Evolutionary conservation across 1,140 invertebrate species (phyloP), one percentile per base, ranked within the genome.

Genomic region (Pachyrhynchus sulphureomaculatus): DNA sequence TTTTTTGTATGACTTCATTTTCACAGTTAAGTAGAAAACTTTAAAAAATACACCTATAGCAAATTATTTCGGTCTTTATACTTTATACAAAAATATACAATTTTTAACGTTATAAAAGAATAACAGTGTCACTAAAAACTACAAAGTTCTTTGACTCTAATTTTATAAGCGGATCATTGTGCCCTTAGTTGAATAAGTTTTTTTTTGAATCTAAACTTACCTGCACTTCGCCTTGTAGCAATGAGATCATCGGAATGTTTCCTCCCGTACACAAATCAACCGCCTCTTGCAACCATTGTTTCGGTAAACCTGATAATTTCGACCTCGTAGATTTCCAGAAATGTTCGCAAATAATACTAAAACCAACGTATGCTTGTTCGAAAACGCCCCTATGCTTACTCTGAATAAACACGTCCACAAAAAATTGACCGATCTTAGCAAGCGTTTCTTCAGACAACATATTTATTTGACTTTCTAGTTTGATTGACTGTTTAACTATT

Each of bases 321-420:
- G 17, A 9, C 42, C 60, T 59, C 8, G 42, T 42, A 15, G 65
- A 69, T 44, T 60, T 83, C 84, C 86, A 90, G 10, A 91, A 74
- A 68, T 80, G 76, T n/a, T 78, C 72, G 67, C 90, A 88, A 29
- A 96, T 77, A 68, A 86, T 84, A 15, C 82, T 84, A 78, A 96
- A 97, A 4, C 93, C 95, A 54, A 94, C 84, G 76, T 93, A 93
- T 4, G 91, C 92, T 78, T 97, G 91, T 76, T 98, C 95, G 79
- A 97, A 97, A 34, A 95, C 95, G 2, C 95, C 95, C 63, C 94
- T 82, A 77, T 98, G 95, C 76, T 93, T 93, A 0, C 91, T 92
- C 74, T 92, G 86, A 1, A 85, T 80, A 15, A 95, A 81, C 24
- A 95, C 77, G 1, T 77, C 73, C 0, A 87, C 84, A 64, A 93